Evolutionary conservation across 2,888 invertebrate species (phyloP).

Genomic region (Sipha maydis): DNA sequence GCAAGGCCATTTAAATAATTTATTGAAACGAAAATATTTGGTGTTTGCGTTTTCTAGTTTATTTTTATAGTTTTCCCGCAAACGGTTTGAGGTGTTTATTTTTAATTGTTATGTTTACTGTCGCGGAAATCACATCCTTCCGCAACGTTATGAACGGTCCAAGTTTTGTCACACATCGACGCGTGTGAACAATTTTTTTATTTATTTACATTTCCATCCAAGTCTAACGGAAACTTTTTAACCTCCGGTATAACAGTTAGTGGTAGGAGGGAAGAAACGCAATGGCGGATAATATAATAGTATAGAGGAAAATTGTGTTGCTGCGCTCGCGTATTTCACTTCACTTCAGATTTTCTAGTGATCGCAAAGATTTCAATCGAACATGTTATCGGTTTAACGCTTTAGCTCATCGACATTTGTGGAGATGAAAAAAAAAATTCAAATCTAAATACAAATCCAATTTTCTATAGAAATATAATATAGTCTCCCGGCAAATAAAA

Average conservation of each 20-base stretch:
- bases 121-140: conserved; percentile 32
- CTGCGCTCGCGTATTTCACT: not conserved
- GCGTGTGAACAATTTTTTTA: not conserved
- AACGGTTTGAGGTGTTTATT: not conserved
- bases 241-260: not conserved
- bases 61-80: conserved; percentile 17
- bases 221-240: conserved; percentile 31
- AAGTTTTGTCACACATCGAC: conserved; percentile 24
- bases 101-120: not conserved
- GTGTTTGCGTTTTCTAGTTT: conserved; percentile 1
- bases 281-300: not conserved
- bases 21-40: conserved; percentile 37
- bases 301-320: not conserved
- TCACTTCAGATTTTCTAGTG: not conserved
- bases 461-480: not conserved
- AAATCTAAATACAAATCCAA: conserved; percentile 12
- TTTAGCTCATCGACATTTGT: not conserved
- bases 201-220: not conserved
- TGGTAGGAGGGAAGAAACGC: not conserved
- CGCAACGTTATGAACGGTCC: conserved; percentile 22
- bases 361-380: not conserved
- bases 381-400: conserved; percentile 29
- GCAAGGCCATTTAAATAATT: conserved; percentile 14
- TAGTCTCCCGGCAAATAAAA: too few relatives aligned
- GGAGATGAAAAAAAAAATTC: not conserved